Conservation (phyloP, 1,140 invertebrate genomes). For the Drosophila cardini region DNA sequence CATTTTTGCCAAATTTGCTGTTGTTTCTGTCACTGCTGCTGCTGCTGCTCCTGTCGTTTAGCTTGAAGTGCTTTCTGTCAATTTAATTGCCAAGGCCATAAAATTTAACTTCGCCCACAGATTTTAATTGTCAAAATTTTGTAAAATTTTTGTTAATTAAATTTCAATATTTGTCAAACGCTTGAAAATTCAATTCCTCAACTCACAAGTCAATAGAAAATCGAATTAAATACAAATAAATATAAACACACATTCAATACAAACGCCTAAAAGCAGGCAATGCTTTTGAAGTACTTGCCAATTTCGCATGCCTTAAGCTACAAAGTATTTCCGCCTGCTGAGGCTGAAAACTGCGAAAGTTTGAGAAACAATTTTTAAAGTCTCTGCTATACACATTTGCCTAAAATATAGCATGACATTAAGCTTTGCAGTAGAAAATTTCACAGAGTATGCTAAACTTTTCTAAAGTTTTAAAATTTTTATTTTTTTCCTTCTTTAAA, state of each 20-base stretch:
- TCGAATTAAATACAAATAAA: conserved; percentile 6
- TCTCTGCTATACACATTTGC: too few species aligned
- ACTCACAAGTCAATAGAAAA: conserved; percentile 33
- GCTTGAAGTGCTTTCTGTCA: conserved; percentile 15
- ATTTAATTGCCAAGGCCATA: conserved; percentile 36
- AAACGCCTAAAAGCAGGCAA: conserved; percentile 10
- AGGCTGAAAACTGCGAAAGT: too few species aligned
- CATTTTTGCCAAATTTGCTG: conserved; percentile 21
- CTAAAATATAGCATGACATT: too few species aligned
- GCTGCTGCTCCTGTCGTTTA: not conserved
- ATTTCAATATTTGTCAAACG: conserved; percentile 39
- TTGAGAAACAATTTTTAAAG: too few species aligned
- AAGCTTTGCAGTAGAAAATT: too few species aligned
- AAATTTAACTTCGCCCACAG: conserved; percentile 23
- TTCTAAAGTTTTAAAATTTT: too few species aligned
- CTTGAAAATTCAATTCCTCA: conserved; percentile 18
- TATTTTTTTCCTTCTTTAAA: too few species aligned
- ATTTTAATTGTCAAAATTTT: conserved; percentile 41
- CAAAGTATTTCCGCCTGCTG: not conserved
- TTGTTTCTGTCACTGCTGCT: conserved; percentile 2
- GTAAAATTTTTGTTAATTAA: conserved; percentile 36
- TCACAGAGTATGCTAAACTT: too few species aligned
- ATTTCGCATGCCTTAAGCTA: too few species aligned
- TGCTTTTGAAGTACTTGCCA: not conserved
- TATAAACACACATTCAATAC: not conserved